A percentile compares a stretch with the other conserved stretches of the same genome.
Conservation (phyloP, 2,113 vertebrate genomes). For the Oryctolagus cuniculus region mOryCun1.1 NC_091435.1:44683001-44683500, state of each 20-base stretch:
- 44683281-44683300: neutral
- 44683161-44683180: neutral
- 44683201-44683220: neutral
- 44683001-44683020: neutral
- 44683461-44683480: neutral
- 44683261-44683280: neutral
- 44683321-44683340: neutral
- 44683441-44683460: neutral
- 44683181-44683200: neutral
- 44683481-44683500: neutral
- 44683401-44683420: neutral
- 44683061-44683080: neutral
- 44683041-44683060: neutral
- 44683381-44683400: constrained; percentile 1
- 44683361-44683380: neutral
- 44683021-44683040: neutral
- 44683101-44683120: neutral
- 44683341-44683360: neutral
- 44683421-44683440: neutral
- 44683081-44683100: neutral
- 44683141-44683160: neutral
- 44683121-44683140: neutral
- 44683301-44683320: neutral
- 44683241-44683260: neutral
- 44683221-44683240: neutral